These are phyloP conservation scores for Hydractinia symbiolongicarpus DNA, from an alignment of 30 jellyfish, hydroid and myxozoan genomes.

Conservation along the genomic window DNA sequence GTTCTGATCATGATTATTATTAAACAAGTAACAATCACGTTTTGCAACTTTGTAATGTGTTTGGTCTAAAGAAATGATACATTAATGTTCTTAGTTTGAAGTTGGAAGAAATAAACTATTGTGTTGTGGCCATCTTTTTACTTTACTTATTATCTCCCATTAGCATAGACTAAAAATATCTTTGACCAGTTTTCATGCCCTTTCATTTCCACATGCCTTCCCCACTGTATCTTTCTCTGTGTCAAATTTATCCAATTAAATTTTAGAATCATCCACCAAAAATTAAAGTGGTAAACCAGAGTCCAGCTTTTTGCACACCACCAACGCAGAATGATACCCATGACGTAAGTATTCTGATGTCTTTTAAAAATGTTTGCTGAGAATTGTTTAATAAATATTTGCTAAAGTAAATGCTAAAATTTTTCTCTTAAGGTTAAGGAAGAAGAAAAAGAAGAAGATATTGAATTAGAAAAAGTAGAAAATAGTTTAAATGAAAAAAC, in stretches of 20 bases:
- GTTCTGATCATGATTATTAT: too few relatives aligned
- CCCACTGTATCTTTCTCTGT: too few relatives aligned
- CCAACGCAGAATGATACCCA: not conserved
- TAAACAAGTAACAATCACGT: not conserved
- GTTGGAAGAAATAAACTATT: too few relatives aligned
- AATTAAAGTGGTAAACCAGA: slow-evolving; percentile 55
- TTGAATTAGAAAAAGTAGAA: not conserved
- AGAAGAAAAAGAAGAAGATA: not conserved
- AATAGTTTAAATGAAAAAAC: not conserved
- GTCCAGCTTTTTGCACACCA: slow-evolving; percentile 56
- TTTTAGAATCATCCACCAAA: slow-evolving; percentile 86
- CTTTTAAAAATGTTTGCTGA: too few relatives aligned
- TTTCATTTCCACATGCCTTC: too few relatives aligned
- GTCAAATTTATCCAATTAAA: too few relatives aligned
- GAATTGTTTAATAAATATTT: not conserved
- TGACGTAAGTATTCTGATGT: not conserved
- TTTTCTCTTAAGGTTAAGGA: not conserved
- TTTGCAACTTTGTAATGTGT: not conserved
- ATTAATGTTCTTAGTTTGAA: too few relatives aligned
- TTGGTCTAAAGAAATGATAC: too few relatives aligned
- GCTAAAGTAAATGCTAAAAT: not conserved
- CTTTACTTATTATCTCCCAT: too few relatives aligned
- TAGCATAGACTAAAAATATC: too few relatives aligned
- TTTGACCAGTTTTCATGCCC: too few relatives aligned
- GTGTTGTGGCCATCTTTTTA: too few relatives aligned